These are phyloP conservation scores for Puffinus mauretanicus DNA, from an alignment of 2,113 vertebrate genomes.

Conservation along the genomic window DNA sequence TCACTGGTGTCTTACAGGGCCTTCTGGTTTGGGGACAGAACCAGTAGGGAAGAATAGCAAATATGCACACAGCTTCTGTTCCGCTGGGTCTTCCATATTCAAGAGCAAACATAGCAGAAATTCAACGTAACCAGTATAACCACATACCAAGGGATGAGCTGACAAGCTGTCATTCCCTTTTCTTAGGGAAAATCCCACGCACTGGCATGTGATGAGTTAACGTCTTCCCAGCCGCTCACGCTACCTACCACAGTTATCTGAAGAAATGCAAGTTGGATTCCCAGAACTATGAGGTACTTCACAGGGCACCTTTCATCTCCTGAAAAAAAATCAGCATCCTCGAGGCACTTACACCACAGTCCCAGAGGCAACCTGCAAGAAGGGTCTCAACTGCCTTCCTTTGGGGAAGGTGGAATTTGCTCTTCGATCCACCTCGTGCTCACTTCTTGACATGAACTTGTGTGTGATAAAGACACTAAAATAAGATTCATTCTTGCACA, in stretches of 20 bases:
- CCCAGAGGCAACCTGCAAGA: neutral
- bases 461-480: neutral
- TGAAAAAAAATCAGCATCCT: neutral
- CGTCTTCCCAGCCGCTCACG: neutral
- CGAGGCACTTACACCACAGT: neutral
- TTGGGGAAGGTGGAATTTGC: neutral
- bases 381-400: neutral
- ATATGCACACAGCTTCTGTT: neutral
- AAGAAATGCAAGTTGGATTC: neutral
- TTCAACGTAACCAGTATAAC: neutral
- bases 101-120: neutral
- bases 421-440: neutral
- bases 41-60: neutral
- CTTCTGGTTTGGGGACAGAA: neutral
- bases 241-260: neutral
- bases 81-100: neutral
- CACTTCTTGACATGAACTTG: neutral
- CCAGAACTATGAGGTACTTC: neutral
- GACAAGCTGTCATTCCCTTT: constrained; percentile 14
- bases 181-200: constrained; percentile 13
- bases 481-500: neutral
- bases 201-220: neutral
- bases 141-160: constrained; percentile 4
- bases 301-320: neutral
- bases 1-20: neutral